Base-by-base conservation (phyloP, 2,888 invertebrate genomes). In the Nemotelus nigrinus region DNA sequence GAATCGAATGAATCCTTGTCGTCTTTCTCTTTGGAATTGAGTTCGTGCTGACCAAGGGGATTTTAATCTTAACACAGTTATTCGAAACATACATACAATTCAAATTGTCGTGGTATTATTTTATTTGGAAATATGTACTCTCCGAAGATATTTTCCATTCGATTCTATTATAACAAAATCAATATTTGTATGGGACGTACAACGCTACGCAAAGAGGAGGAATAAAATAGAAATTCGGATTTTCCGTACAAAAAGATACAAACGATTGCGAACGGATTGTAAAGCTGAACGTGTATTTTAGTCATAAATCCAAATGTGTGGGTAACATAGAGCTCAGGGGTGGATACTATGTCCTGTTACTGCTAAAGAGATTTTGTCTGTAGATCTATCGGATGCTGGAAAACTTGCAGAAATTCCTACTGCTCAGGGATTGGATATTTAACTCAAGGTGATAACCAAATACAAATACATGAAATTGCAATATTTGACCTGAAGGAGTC, bases 1-100 rank as follows among this genome's bases (percentile, higher is more conserved):
- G 48, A 25, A 25, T 25, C 25, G 25, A 25, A 25, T 25, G 25
- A 25, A 25, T 25, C 25, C 25, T 25, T 25, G 25, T 25, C 25
- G 25, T 25, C 25, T 25, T 25, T 25, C 25, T 25, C n/a, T 67
- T 48, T 44, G 4, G 67, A 67, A 50, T 67, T 67, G 48, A 67
- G 25, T 67, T 70, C 70, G 10, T 74, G 74, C 74, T 74, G 74
- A 74, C 74, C 74, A 74, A 7, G 63, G 58, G 74, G 74, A 74
- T 60, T 74, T 74, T 47, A 60, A 48, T 39, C 39, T 70, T 8
- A 55, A 39, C 39, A 50, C 53, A 25, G 44, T 5, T 55, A 25
- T 67, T 47, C 47, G 7, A 57, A 57, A 57, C 3, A 57, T 25
- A 25, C 25, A 41, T 60, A 43, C 60, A 60, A 60, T 60, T 39